Percentiles rank a stretch among this genome's conserved stretches.
phyloP scores from a whole-genome alignment of 2,113 vertebrate species.

The Ptilorrhoa leucosticta region DNA sequence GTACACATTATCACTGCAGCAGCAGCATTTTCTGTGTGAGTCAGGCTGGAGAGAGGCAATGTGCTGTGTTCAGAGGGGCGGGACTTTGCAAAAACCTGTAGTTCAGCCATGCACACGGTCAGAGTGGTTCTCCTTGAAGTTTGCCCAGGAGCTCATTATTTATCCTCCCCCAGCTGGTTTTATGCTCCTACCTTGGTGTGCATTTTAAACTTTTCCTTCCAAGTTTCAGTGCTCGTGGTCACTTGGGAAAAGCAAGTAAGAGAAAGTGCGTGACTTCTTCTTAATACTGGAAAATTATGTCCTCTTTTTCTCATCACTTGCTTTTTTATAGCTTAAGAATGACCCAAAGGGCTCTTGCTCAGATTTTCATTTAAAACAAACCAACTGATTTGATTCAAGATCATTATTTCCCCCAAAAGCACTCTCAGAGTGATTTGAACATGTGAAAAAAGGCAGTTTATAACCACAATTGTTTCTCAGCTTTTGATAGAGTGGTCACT shows the following conservation, averaged over 20 bases:
- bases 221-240: neutral
- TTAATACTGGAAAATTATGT: neutral
- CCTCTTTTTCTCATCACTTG: neutral
- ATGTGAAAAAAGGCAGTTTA: slow-evolving; percentile 18
- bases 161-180: neutral
- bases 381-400: neutral
- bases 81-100: neutral
- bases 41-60: neutral
- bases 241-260: neutral
- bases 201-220: neutral
- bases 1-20: neutral
- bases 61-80: neutral
- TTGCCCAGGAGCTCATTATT: neutral
- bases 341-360: neutral
- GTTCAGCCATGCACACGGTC: neutral
- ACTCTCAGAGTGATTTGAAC: neutral
- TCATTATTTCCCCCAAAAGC: slow-evolving; percentile 29
- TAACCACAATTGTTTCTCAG: slow-evolving; percentile 2
- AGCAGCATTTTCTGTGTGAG: neutral
- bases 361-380: slow-evolving; percentile 44
- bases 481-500: slow-evolving; percentile 29
- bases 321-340: neutral
- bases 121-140: neutral
- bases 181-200: neutral
- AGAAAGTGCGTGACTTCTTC: neutral